Base-by-base conservation (phyloP, 2,113 vertebrate species). In the Brachionichthys hirsutus region DNA sequence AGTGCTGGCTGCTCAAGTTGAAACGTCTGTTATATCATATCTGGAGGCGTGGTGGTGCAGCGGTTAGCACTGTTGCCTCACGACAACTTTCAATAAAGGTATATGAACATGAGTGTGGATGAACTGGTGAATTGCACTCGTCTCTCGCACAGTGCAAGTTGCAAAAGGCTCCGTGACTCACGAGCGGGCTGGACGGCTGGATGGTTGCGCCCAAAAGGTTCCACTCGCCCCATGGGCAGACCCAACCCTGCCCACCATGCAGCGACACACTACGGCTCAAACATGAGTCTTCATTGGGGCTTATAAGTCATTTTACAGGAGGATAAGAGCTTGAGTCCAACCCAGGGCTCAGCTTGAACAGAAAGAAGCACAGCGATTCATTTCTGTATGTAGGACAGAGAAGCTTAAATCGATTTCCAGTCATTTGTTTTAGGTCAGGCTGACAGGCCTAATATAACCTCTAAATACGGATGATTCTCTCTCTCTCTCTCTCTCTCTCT, bases 251-350 rank as follows among this genome's bases (percentile, higher is more conserved):
- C 56, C 64, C 30, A 30, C 48, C 43, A 18, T n/a, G 47, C 30
- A 50, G 61, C 67, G 67, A 73, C 68, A 77, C 41, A 42, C 44
- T 3, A 22, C 41, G 22, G 43, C 57, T 43, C 38, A 60, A 60
- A 63, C 47, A 53, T 24, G 20, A 59, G 19, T 51, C 43, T 66
- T 18, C 16, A 49, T 75, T 51, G 65, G 22, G 54, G 57, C 12
- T 56, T 72, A 56, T 43, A 15, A 45, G 57, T 51, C 47, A 38
- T 64, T 71, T 71, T 64, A 71, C 53, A 57, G 54, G 61, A 53
- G 68, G 57, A 73, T 65, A 30, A 61, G 34, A 70, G 55, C 54
- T 44, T 1, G 1, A 55, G n/a, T 30, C 4, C 8, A 2, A 30
- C 24, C 1, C 24, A 30, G 24, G 24, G 8, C 8, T 30, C 8